A percentile compares a stretch with the other conserved stretches of the same genome.
These are phyloP conservation scores for Megaceryle maxima DNA, from an alignment of 2,113 vertebrate species.

Conservation along the genomic window DNA sequence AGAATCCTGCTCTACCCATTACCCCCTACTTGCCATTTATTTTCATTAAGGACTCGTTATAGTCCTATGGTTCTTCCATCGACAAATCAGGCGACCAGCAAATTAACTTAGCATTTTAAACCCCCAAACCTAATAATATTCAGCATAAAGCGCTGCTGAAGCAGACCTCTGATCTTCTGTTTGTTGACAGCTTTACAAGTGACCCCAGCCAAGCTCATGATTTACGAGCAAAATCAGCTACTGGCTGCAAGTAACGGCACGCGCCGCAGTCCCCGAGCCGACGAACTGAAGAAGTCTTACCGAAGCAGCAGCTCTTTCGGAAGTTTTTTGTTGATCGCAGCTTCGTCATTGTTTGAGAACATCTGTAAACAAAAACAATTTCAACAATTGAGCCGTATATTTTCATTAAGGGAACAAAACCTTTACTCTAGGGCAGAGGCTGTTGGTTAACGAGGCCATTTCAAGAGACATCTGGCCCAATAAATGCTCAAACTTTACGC, in stretches of 20 bases:
- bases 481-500: neutral
- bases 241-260: neutral
- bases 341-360: slow-evolving; percentile 99
- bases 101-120: neutral
- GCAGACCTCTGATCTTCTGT: neutral
- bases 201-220: neutral
- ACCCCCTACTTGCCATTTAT: neutral
- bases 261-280: neutral
- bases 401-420: neutral
- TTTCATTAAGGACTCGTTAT: neutral
- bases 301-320: slow-evolving; percentile 95
- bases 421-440: neutral
- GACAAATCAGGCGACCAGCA: neutral
- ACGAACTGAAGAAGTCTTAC: slow-evolving; percentile 63
- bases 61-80: neutral
- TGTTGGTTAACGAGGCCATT: accelerated
- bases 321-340: slow-evolving; percentile 97
- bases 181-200: neutral
- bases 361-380: slow-evolving; percentile 80
- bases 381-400: neutral
- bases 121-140: neutral
- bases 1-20: neutral
- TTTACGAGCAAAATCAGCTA: neutral
- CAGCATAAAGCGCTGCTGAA: neutral
- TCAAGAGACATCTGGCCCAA: neutral